A percentile compares a stretch with the other conserved stretches of the same genome.
Evolutionary conservation across 1,140 invertebrate genomes (phyloP).

Genomic region (Trachelipus rathkii): DNA sequence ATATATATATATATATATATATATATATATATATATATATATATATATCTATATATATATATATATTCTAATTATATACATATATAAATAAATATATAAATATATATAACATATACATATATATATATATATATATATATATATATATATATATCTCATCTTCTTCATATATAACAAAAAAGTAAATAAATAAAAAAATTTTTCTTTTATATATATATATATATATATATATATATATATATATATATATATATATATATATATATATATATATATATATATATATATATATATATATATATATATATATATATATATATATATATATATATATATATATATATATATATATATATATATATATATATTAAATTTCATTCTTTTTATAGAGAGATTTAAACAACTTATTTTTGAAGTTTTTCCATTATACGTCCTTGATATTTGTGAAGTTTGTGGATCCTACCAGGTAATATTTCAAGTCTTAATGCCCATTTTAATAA

Average conservation of each 20-base stretch:
- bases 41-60: not conserved
- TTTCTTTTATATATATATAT: conserved; percentile 1
- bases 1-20: conserved; percentile 1
- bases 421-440: conserved; percentile 22
- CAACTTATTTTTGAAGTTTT: conserved; percentile 22
- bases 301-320: not conserved
- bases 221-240: conserved; percentile 3
- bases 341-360: too few relatives aligned
- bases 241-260: not conserved
- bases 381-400: conserved; percentile 17
- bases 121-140: too few relatives aligned
- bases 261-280: too few relatives aligned
- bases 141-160: too few relatives aligned
- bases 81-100: too few relatives aligned
- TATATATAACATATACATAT: too few relatives aligned
- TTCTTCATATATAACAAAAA: too few relatives aligned
- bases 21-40: conserved; percentile 3
- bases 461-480: conserved; percentile 8
- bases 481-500: not conserved
- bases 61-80: too few relatives aligned
- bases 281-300: too few relatives aligned
- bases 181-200: too few relatives aligned
- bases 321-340: too few relatives aligned
- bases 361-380: not conserved
- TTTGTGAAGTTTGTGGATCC: conserved; percentile 19